Base-by-base conservation (phyloP, 2,113 vertebrate species). In the Callipepla californica region DNA sequence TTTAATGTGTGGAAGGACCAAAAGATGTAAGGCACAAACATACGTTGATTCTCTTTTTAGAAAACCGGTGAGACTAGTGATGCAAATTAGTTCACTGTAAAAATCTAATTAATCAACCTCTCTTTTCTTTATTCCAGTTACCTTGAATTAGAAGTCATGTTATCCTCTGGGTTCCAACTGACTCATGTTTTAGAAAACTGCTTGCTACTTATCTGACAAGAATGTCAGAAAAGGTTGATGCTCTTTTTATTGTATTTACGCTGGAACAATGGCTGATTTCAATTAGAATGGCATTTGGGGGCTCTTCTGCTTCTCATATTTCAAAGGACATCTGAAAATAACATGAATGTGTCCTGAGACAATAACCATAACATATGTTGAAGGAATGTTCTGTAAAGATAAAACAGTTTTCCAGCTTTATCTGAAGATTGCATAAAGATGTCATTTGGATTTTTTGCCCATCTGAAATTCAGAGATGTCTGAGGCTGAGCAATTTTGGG, bases 21-120 rank as follows among this genome's bases (percentile, higher is more conserved):
- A 80, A 94, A 83, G 85, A 92, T 94, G 73, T 72, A 73, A 96
- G 65, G 82, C 87, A 86, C 87, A 95, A 94, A 92, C 82, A 91
- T 62, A 85, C 69, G 0, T 85, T 65, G 87, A 85, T 94, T 89
- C 93, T 94, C 90, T 94, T 94, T 95, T 94, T 96, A 95, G 95
- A 96, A 96, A 95, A 94, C 94, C 96, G 83, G 91, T 78, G 95
- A 96, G 96, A 96, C 96, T 93, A 96, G 79, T 61, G 87, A 96
- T 96, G 95, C 95, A 96, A 96, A 96, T 96, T 94, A 96, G 95
- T 94, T 96, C 96, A 80, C 91, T 68, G 53, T 83, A 72, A 73
- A 72, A 91, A 92, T 94, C 95, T 96, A 96, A 96, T 96, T 96
- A 95, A 94, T 93, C 87, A 92, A 82, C 44, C 63, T 89, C 80